A percentile compares a stretch with the other conserved stretches of the same genome.
These are phyloP conservation scores for Reinhardtius hippoglossoides DNA, from an alignment of 2,113 vertebrate species.

Conservation along the genomic window DNA sequence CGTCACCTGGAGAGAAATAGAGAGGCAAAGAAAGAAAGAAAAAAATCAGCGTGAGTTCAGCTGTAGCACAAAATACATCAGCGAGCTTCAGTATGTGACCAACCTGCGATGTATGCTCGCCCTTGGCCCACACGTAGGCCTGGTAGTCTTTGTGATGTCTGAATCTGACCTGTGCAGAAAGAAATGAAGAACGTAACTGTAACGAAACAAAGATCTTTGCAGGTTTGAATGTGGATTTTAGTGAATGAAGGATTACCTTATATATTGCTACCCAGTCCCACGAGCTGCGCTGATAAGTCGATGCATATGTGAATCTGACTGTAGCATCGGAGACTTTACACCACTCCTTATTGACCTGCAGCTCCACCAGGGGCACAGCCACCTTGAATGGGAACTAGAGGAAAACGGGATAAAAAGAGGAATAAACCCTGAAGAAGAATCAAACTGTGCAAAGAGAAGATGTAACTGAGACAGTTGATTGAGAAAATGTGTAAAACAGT, in stretches of 20 bases:
- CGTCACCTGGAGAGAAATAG: conserved; percentile 81
- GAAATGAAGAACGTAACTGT: background rate
- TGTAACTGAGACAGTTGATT: background rate
- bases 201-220: background rate
- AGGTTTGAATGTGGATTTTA: background rate
- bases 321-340: conserved; percentile 88
- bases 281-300: conserved; percentile 90
- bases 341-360: conserved; percentile 93
- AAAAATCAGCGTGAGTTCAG: conserved; percentile 4
- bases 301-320: conserved; percentile 86
- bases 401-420: background rate
- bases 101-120: conserved; percentile 81
- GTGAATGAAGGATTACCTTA: conserved; percentile 78
- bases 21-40: background rate
- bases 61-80: background rate
- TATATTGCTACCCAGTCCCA: conserved; percentile 99
- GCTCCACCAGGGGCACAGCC: conserved; percentile 85
- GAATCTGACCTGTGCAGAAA: conserved; percentile 88
- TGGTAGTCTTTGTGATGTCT: conserved; percentile 96
- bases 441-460: background rate
- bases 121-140: conserved; percentile 93
- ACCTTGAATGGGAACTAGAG: conserved; percentile 91
- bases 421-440: background rate
- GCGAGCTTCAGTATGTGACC: conserved; percentile 19
- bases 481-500: too few species aligned